A percentile compares a stretch with the other conserved stretches of the same genome.
Conservation (phyloP, 2,797 vertebrate species). For the Todus mexicanus region DNA sequence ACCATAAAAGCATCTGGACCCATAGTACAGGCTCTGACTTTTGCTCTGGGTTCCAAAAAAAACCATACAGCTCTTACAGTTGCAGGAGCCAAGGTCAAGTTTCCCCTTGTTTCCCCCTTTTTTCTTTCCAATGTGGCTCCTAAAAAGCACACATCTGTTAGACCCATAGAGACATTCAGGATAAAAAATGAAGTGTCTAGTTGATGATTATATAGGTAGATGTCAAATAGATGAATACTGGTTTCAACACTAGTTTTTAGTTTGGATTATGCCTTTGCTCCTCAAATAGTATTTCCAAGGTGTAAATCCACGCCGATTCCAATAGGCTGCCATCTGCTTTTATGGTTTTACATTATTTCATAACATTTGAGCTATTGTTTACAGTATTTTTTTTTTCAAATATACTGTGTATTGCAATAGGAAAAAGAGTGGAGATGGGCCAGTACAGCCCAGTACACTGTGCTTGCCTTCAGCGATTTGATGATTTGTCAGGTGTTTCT, state of each 20-base stretch:
- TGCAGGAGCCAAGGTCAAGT: neutral
- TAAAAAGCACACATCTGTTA: slow-evolving; percentile 35
- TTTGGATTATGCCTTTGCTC: neutral
- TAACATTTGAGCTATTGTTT: neutral
- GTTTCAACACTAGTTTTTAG: slow-evolving; percentile 31
- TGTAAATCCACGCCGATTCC: neutral
- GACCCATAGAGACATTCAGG: neutral
- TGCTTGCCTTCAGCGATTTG: neutral
- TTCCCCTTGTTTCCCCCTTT: neutral
- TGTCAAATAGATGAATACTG: neutral
- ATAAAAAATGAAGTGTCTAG: slow-evolving; percentile 39
- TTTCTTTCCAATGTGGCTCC: neutral
- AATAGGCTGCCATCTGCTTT: neutral
- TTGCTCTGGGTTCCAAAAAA: neutral
- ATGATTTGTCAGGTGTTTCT: neutral
- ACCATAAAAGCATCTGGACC: neutral
- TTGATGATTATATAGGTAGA: neutral
- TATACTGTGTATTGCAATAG: neutral
- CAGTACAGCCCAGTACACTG: neutral
- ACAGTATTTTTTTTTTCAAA: neutral
- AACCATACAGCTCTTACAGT: neutral
- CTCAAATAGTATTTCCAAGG: neutral
- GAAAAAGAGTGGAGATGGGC: neutral
- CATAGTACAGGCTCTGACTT: neutral
- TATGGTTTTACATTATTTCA: neutral